phyloP scores from a whole-genome alignment of 2,113 vertebrate genomes.

The Percina caprodes region DNA sequence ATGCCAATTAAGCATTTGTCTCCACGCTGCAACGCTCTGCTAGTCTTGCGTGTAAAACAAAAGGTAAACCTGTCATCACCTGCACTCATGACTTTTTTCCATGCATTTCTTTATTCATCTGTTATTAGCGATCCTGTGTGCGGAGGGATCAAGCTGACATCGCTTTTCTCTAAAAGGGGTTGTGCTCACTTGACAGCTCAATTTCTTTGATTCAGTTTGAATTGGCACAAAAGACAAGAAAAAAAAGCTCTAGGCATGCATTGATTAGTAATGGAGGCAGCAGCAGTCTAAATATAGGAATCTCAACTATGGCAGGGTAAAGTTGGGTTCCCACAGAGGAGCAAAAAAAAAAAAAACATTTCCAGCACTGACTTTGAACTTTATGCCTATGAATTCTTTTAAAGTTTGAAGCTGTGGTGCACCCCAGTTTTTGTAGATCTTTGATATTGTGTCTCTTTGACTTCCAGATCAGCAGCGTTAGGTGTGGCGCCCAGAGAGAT shows the following conservation, averaged over 20 bases:
- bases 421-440: constrained; percentile 22
- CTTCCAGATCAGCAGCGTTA: constrained; percentile 42
- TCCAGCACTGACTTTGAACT: constrained; percentile 62
- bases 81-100: not conserved
- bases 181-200: not conserved
- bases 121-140: constrained; percentile 11
- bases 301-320: constrained; percentile 10
- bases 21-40: not conserved
- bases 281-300: constrained; percentile 45
- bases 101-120: not conserved
- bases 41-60: constrained; percentile 5
- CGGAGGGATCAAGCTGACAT: not conserved
- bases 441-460: constrained; percentile 50
- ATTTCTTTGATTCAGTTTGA: constrained; percentile 42
- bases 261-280: constrained; percentile 24
- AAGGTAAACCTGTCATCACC: constrained; percentile 12
- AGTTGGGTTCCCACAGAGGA: constrained; percentile 40
- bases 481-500: constrained; percentile 27
- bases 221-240: constrained; percentile 28
- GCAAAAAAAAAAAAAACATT: constrained; percentile 21
- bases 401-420: constrained; percentile 36
- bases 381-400: constrained; percentile 56
- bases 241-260: not conserved
- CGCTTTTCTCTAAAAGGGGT: not conserved
- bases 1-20: constrained; percentile 52